Evolutionary conservation across 2,888 invertebrate species (phyloP).

Genomic region (Clusia tigrina): DNA sequence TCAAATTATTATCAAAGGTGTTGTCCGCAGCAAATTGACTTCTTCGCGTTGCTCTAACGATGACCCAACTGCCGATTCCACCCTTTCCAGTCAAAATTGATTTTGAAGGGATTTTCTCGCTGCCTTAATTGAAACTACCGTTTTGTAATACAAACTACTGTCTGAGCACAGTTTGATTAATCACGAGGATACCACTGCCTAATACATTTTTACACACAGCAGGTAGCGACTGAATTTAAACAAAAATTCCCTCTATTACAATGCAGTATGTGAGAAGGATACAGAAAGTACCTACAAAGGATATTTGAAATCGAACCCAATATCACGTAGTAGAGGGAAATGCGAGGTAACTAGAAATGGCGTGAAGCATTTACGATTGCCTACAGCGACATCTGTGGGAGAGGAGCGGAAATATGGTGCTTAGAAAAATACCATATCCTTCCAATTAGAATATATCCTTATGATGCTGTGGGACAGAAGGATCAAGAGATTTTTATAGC

Average conservation of each 20-base stretch:
- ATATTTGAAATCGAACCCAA: no score
- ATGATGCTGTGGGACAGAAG: no score
- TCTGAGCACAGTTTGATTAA: constrained; percentile 29
- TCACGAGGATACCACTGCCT: constrained; percentile 20
- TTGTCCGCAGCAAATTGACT: constrained; percentile 36
- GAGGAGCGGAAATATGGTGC: not conserved
- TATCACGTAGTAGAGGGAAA: not conserved
- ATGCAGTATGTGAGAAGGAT: no score
- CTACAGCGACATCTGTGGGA: not conserved
- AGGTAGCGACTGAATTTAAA: no score
- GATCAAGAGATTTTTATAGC: no score
- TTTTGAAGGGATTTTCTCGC: not conserved
- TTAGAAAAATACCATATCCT: no score
- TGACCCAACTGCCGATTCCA: not conserved
- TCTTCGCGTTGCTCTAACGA: constrained; percentile 10
- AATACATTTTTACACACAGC: no score
- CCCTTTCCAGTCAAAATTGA: not conserved
- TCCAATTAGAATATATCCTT: no score
- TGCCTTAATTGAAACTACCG: constrained; percentile 24
- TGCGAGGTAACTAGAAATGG: not conserved
- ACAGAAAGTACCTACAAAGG: not conserved
- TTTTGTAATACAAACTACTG: constrained; percentile 29
- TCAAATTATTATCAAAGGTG: constrained; percentile 27
- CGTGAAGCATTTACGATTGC: not conserved
- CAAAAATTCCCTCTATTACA: no score